phyloP scores from a whole-genome alignment of 2,888 invertebrate species.

The Altica lythri region DNA sequence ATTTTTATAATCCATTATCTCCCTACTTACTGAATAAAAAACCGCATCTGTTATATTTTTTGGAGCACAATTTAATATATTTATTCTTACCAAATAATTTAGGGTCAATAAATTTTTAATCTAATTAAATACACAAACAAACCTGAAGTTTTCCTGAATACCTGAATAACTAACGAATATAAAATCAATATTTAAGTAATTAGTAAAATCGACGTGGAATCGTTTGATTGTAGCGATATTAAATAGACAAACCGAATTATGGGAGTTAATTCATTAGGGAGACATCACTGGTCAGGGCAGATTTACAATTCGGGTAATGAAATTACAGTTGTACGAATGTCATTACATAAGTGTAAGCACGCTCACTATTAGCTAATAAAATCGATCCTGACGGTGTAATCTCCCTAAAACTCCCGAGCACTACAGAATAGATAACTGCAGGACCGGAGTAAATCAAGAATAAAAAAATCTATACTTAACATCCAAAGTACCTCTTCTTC shows the following conservation, averaged over 20 bases:
- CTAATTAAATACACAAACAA: too few relatives aligned
- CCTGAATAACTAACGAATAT: too few relatives aligned
- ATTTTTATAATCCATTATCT: too few relatives aligned
- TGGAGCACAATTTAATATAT: too few relatives aligned
- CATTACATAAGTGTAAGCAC: constrained; percentile 57
- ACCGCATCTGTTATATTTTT: too few relatives aligned
- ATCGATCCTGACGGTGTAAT: constrained; percentile 53
- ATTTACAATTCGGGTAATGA: constrained; percentile 57
- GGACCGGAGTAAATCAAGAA: too few relatives aligned
- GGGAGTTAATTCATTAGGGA: constrained; percentile 51
- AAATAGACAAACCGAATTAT: constrained; percentile 45
- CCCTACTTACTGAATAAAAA: too few relatives aligned
- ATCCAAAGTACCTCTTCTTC: too few relatives aligned
- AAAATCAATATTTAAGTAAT: constrained; percentile 7
- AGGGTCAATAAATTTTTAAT: too few relatives aligned
- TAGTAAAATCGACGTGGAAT: constrained; percentile 38
- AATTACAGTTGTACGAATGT: constrained; percentile 57
- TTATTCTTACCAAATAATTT: too few relatives aligned
- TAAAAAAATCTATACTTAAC: too few relatives aligned
- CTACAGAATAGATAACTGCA: constrained; percentile 21
- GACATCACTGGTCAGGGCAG: constrained; percentile 49
- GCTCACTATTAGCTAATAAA: constrained; percentile 57
- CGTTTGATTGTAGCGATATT: constrained; percentile 43
- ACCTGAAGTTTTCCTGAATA: too few relatives aligned
- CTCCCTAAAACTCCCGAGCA: constrained; percentile 49